Conservation (phyloP, 2,888 invertebrate species). For the Metalampra italica region DNA sequence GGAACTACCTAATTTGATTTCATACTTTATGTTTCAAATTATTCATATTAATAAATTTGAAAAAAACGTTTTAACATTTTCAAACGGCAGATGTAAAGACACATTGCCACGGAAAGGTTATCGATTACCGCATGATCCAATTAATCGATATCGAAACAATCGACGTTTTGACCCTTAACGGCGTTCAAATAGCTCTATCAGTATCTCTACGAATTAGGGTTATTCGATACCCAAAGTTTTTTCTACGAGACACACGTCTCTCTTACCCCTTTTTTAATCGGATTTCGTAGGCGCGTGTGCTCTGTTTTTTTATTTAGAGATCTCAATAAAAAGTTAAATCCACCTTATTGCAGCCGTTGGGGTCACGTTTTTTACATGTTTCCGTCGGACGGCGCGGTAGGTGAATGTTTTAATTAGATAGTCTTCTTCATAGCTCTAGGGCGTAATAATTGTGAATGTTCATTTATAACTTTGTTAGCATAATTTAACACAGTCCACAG, state of each 20-base stretch:
- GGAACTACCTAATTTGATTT: not conserved
- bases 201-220: conserved; percentile 66
- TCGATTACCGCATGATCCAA: conserved; percentile 76
- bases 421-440: conserved; percentile 30
- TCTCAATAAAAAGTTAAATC: conserved; percentile 61
- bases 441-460: conserved; percentile 48
- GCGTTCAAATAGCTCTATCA: conserved; percentile 73
- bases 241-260: conserved; percentile 54
- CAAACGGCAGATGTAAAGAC: conserved; percentile 63
- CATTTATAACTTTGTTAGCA: conserved; percentile 59
- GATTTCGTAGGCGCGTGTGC: conserved; percentile 69
- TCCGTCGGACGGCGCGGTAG: conserved; percentile 55
- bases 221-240: conserved; percentile 58
- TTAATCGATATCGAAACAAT: conserved; percentile 76
- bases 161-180: conserved; percentile 55
- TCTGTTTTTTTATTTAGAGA: conserved; percentile 49
- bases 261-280: conserved; percentile 74
- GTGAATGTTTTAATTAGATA: conserved; percentile 72
- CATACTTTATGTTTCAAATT: not conserved
- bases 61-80: conserved; percentile 16
- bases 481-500: conserved; percentile 51
- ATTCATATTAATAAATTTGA: not conserved
- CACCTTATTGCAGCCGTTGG: conserved; percentile 73
- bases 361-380: conserved; percentile 61
- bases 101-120: conserved; percentile 66